Conservation (phyloP, 2,888 invertebrate genomes). For the Odontocerum albicorne region DNA sequence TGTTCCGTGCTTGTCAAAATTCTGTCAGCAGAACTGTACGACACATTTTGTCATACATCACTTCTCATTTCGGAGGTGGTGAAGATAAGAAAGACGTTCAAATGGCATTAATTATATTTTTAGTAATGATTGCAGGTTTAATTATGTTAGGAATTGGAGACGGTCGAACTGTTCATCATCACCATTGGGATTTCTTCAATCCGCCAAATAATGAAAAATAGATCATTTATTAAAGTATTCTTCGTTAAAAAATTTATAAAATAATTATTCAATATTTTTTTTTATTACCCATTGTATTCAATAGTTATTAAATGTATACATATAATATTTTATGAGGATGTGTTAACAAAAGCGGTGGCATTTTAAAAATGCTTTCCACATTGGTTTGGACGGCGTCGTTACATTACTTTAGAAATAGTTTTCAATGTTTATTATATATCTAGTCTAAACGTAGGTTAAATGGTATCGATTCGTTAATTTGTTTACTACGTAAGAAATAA, state of each 20-base stretch:
- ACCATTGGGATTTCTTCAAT: slow-evolving; percentile 88
- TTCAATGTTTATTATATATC: too few species aligned
- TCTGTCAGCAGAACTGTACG: slow-evolving; percentile 66
- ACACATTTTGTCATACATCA: slow-evolving; percentile 67
- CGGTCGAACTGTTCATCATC: slow-evolving; percentile 73
- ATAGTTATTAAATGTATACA: too few species aligned
- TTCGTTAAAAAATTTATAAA: too few species aligned
- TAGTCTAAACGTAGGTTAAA: too few species aligned
- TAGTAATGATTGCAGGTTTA: slow-evolving; percentile 76
- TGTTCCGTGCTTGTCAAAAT: slow-evolving; percentile 68
- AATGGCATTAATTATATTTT: slow-evolving; percentile 75
- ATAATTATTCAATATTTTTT: too few species aligned
- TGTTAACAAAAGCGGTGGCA: neutral
- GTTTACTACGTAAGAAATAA: slow-evolving; percentile 7
- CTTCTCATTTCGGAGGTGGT: slow-evolving; percentile 62
- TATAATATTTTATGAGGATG: too few species aligned
- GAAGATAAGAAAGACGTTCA: slow-evolving; percentile 74
- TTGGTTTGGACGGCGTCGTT: too few species aligned
- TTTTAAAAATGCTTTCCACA: too few species aligned
- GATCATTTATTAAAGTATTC: too few species aligned
- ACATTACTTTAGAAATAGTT: too few species aligned
- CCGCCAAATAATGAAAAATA: slow-evolving; percentile 67
- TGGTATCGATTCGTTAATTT: too few species aligned
- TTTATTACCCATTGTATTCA: too few species aligned
- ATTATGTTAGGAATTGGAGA: slow-evolving; percentile 74